Conservation (phyloP, 2,888 invertebrate genomes). For the Pollenia griseotomentosa region DNA sequence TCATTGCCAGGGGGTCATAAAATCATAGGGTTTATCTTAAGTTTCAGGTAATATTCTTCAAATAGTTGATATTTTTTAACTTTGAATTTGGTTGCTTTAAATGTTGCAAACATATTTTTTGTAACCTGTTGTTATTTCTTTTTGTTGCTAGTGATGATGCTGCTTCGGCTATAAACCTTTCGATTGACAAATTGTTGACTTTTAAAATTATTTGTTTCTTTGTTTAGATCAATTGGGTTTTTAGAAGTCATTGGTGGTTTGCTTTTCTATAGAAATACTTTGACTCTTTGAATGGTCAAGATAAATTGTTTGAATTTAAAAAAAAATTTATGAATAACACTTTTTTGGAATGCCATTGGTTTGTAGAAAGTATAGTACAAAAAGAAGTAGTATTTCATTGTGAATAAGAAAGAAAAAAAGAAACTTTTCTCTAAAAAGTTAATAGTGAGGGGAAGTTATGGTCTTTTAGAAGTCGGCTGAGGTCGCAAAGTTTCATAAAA, state of each 20-base stretch:
- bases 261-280: constrained; percentile 20
- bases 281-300: constrained; percentile 15
- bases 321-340: constrained; percentile 54
- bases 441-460: no score
- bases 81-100: background rate
- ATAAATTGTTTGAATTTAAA: constrained; percentile 35
- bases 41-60: constrained; percentile 46
- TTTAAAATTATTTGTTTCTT: constrained; percentile 66
- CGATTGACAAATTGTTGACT: constrained; percentile 71
- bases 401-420: no score
- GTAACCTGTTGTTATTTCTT: constrained; percentile 52
- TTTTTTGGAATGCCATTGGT: background rate
- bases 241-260: constrained; percentile 23
- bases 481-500: no score
- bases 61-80: background rate
- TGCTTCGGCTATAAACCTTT: constrained; percentile 42
- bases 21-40: constrained; percentile 73
- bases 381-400: no score
- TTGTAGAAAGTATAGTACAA: background rate
- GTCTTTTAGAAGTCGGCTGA: no score
- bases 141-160: background rate
- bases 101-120: background rate
- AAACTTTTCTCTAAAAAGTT: no score
- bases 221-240: constrained; percentile 17
- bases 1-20: constrained; percentile 66